Percentiles rank a stretch among this genome's conserved stretches.
Conservation (phyloP, 2,888 invertebrate species). For the Oegoconia quadripuncta region DNA sequence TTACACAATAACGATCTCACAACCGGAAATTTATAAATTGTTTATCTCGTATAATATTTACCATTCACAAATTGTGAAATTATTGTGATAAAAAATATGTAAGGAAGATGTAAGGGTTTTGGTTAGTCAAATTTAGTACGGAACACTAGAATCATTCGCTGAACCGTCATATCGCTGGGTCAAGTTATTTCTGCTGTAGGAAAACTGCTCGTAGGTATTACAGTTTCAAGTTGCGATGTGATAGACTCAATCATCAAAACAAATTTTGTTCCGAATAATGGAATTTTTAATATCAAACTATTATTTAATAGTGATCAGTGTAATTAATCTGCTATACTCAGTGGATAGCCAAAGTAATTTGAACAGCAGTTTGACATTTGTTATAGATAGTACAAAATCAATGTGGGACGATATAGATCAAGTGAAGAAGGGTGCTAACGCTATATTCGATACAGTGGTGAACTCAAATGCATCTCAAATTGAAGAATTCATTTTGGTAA, state of each 20-base stretch:
- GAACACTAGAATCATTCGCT: too few relatives aligned
- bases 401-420: slow-evolving; percentile 46
- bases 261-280: neutral
- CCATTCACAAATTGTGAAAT: too few relatives aligned
- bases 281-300: neutral
- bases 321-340: neutral
- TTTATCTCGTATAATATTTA: too few relatives aligned
- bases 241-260: too few relatives aligned
- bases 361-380: slow-evolving; percentile 51
- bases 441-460: slow-evolving; percentile 48
- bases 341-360: slow-evolving; percentile 16
- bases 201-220: too few relatives aligned
- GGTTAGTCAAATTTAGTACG: too few relatives aligned
- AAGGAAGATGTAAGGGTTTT: too few relatives aligned
- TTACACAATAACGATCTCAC: too few relatives aligned
- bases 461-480: slow-evolving; percentile 41
- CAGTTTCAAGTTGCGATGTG: neutral
- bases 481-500: slow-evolving; percentile 52
- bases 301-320: neutral
- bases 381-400: slow-evolving; percentile 53
- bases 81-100: too few relatives aligned
- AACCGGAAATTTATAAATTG: too few relatives aligned
- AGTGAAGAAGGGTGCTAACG: slow-evolving; percentile 38
- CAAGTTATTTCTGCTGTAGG: too few relatives aligned
- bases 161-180: too few relatives aligned